Evolutionary conservation across 2,888 invertebrate species (phyloP).

Genomic region (Cephonodes hylas): DNA sequence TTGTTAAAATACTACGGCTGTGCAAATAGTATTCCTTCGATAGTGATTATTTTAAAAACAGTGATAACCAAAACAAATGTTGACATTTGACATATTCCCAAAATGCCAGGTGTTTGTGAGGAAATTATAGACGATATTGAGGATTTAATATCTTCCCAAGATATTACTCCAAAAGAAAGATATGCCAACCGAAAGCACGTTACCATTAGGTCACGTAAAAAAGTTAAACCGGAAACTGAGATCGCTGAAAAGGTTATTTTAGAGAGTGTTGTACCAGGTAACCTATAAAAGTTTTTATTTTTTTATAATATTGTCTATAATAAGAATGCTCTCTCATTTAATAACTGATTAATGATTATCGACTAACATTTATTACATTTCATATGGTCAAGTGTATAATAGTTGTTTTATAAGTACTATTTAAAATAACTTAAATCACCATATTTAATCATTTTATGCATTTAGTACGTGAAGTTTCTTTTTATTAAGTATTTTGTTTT

Average conservation of each 20-base stretch:
- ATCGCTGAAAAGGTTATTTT: conserved; percentile 72
- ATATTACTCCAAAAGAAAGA: conserved; percentile 89
- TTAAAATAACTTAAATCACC: too few relatives aligned
- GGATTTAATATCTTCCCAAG: conserved; percentile 90
- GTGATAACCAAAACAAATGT: conserved; percentile 3
- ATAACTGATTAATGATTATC: too few relatives aligned
- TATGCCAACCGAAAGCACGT: conserved; percentile 87
- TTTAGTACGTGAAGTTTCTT: too few relatives aligned
- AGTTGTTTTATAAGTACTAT: too few relatives aligned
- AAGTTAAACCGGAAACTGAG: conserved; percentile 48
- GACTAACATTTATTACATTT: too few relatives aligned
- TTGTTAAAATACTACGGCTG: background rate
- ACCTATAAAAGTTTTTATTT: conserved; percentile 40
- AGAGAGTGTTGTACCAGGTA: conserved; percentile 83
- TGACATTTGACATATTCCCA: conserved; percentile 23
- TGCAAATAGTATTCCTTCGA: background rate
- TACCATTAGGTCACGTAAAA: conserved; percentile 83
- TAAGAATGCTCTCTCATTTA: background rate
- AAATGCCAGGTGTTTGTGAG: conserved; percentile 82
- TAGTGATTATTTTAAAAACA: background rate
- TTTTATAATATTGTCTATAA: conserved; percentile 16
- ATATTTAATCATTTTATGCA: too few relatives aligned
- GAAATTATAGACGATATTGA: conserved; percentile 92
- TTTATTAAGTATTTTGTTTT: too few relatives aligned
- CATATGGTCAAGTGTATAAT: too few relatives aligned